These are phyloP conservation scores for Phrynocephalus guinanensis DNA, from an alignment of 2,797 vertebrate species.

Conservation along the genomic window DNA sequence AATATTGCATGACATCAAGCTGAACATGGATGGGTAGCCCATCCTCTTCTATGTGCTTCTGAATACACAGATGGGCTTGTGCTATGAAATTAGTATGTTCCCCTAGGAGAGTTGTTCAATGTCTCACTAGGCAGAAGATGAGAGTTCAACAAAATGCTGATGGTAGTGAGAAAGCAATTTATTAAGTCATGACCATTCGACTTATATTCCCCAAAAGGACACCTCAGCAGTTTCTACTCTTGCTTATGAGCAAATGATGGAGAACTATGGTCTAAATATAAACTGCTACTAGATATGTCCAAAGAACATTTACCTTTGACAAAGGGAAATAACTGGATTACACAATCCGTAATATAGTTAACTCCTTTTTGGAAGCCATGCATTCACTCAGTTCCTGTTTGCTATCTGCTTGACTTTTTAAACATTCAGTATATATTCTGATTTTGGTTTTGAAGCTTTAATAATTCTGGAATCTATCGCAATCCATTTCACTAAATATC, in stretches of 20 bases:
- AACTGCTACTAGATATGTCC: neutral
- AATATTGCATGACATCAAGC: neutral
- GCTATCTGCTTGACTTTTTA: no score
- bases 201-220: neutral
- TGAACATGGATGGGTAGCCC: neutral
- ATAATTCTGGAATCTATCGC: neutral
- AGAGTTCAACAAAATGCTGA: neutral
- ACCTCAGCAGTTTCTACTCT: neutral
- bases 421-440: no score
- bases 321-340: slow-evolving; percentile 16
- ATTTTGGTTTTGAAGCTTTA: neutral
- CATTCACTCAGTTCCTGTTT: neutral
- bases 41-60: neutral
- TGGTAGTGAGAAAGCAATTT: neutral
- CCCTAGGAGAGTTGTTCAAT: neutral
- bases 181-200: neutral
- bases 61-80: neutral
- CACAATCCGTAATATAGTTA: slow-evolving; percentile 12
- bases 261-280: slow-evolving; percentile 12
- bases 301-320: slow-evolving; percentile 40
- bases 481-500: neutral
- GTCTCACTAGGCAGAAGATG: no score
- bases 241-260: slow-evolving; percentile 17
- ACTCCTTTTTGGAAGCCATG: neutral
- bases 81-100: neutral